phyloP scores from a whole-genome alignment of 2,113 vertebrate species.

The Nycticorax nycticorax region DNA sequence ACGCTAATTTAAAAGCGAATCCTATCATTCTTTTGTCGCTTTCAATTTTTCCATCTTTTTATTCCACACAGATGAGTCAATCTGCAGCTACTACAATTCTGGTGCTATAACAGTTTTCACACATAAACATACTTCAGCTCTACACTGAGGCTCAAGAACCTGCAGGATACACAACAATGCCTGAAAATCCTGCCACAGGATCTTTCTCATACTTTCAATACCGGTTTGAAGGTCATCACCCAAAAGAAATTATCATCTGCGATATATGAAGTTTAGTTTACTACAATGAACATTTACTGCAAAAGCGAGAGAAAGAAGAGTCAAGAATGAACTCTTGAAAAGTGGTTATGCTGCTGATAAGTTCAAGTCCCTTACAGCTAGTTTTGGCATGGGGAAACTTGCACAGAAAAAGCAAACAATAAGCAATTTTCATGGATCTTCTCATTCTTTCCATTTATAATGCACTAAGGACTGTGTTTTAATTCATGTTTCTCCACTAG shows the following conservation, averaged over 20 bases:
- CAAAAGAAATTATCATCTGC: background rate
- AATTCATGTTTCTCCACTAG: background rate
- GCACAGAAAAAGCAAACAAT: background rate
- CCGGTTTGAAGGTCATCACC: background rate
- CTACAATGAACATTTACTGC: background rate
- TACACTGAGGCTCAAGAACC: background rate
- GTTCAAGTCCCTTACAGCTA: background rate
- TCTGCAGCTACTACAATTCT: background rate
- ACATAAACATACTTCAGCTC: background rate
- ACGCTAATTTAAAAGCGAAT: background rate
- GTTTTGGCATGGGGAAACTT: background rate
- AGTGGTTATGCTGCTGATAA: background rate
- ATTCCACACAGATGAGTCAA: background rate
- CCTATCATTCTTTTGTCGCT: background rate
- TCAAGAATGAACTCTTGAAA: background rate
- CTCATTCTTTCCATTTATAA: background rate
- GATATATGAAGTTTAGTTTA: background rate
- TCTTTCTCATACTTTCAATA: background rate
- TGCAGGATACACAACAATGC: rapidly evolving
- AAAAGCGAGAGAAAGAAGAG: background rate
- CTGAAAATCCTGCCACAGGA: background rate
- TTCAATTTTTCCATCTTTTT: background rate
- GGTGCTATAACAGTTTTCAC: background rate
- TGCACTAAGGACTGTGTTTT: background rate
- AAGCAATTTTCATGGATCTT: background rate